phyloP scores from a whole-genome alignment of 2,113 vertebrate species.

The Scortum barcoo region DNA sequence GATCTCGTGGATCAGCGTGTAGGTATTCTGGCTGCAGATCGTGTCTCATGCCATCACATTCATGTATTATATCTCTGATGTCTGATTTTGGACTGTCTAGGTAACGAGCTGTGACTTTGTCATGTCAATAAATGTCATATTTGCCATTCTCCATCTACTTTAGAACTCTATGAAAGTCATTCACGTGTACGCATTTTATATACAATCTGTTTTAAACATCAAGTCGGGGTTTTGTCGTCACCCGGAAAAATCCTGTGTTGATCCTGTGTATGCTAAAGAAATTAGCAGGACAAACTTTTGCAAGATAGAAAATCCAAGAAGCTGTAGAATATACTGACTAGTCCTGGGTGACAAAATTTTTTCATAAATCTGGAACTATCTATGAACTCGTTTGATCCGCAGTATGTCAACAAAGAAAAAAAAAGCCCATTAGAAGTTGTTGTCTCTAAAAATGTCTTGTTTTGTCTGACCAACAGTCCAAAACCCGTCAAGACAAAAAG shows the following conservation, averaged over 20 bases:
- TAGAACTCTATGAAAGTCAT: background rate
- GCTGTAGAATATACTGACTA: background rate
- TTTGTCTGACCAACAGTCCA: background rate
- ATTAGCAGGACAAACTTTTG: background rate
- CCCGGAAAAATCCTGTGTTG: background rate
- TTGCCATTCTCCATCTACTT: background rate
- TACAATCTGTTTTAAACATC: background rate
- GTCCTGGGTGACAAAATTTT: background rate
- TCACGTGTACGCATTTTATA: background rate
- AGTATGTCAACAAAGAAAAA: background rate
- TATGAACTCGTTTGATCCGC: background rate
- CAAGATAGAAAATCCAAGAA: background rate
- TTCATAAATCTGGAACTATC: background rate
- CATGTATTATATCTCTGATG: background rate
- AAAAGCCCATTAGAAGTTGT: background rate
- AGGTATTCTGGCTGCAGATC: constrained; percentile 29
- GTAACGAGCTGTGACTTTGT: background rate
- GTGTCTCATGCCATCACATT: background rate
- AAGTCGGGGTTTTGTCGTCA: background rate
- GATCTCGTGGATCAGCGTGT: constrained; percentile 30
- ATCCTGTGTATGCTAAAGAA: background rate
- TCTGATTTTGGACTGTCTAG: background rate
- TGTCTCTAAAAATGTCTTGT: background rate
- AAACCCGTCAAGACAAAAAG: background rate
- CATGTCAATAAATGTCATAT: background rate